Evolutionary conservation across 2,113 vertebrate genomes (phyloP), one percentile per base, ranked within the genome.

Genomic region (Poeciliopsis retropinna): DNA sequence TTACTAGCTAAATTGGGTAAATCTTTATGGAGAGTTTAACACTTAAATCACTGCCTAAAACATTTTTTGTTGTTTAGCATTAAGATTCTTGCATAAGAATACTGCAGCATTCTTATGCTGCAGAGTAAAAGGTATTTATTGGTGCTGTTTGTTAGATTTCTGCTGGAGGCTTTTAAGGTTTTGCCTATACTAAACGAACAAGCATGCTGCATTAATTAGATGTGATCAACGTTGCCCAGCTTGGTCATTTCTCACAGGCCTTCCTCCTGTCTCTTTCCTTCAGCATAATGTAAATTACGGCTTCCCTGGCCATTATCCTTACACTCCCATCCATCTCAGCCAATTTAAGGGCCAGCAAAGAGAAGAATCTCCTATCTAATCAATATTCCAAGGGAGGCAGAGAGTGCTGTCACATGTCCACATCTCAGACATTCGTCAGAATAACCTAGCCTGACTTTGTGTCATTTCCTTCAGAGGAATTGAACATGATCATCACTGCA

Each of bases 231-330:
- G 34, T 70, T 77, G 28, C 60, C 73, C 47, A 57, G 39, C 66
- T 72, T 72, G 73, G 47, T 83, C 72, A 78, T 81, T 84, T 78
- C 67, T 87, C 76, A 85, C 51, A 64, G 2, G 8, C 37, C 54
- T 27, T 60, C 39, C 32, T 60, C 37, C 39, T 44, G 12, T 68
- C 68, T 65, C 60, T 86, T 80, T 19, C 70, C 61, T 79, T 39
- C 14, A 29, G 29, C 47, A 64, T 84, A 76, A 84, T 71, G 75
- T 64, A 83, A 74, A 80, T 66, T 68, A 63, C 54, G 39, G 30
- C 66, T 81, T 67, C 31, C 39, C 31, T 14, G 19, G 51, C 73
- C 67, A 78, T 78, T 80, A 78, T 67, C 30, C 31, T 64, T 63
- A 15, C 37, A 67, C 64, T 31, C 30, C 64, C 39, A 83, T 86